Percentiles rank a stretch among this genome's conserved stretches.
phyloP scores from a whole-genome alignment of 1,140 invertebrate species.

The Drosophila truncata region DNA sequence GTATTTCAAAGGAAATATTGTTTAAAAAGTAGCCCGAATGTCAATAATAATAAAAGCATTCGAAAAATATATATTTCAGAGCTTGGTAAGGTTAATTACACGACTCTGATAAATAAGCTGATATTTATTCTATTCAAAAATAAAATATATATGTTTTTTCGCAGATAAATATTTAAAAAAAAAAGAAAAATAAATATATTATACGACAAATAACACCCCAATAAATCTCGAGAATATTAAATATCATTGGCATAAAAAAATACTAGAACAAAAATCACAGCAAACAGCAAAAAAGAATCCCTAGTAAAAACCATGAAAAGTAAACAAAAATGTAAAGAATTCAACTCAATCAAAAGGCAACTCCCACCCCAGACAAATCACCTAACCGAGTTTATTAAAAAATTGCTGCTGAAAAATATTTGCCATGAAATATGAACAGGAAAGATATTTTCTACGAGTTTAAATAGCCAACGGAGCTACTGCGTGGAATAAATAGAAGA shows the following conservation, averaged over 20 bases:
- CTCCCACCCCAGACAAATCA: conserved; percentile 2
- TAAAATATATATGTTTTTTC: background rate
- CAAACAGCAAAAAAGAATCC: background rate
- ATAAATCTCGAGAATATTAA: background rate
- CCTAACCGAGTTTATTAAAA: conserved; percentile 13
- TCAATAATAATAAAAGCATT: background rate
- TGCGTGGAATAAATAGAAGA: background rate
- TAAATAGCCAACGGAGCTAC: conserved; percentile 24
- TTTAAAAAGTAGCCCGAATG: background rate
- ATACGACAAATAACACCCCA: background rate
- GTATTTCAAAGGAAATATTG: background rate
- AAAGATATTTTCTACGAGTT: conserved; percentile 22
- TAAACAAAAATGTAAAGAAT: conserved; percentile 12
- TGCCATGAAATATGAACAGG: conserved; percentile 30
- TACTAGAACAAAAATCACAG: background rate
- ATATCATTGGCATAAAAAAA: background rate
- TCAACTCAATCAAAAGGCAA: background rate
- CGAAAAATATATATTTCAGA: background rate
- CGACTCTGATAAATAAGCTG: background rate
- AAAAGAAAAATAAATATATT: background rate
- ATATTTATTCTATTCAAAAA: background rate
- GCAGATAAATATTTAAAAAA: background rate
- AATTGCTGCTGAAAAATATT: conserved; percentile 46
- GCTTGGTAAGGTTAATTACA: background rate
- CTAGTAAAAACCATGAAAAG: background rate